These are phyloP conservation scores for Notocelia uddmanniana DNA, from an alignment of 2,888 invertebrate species.

Conservation along the genomic window DNA sequence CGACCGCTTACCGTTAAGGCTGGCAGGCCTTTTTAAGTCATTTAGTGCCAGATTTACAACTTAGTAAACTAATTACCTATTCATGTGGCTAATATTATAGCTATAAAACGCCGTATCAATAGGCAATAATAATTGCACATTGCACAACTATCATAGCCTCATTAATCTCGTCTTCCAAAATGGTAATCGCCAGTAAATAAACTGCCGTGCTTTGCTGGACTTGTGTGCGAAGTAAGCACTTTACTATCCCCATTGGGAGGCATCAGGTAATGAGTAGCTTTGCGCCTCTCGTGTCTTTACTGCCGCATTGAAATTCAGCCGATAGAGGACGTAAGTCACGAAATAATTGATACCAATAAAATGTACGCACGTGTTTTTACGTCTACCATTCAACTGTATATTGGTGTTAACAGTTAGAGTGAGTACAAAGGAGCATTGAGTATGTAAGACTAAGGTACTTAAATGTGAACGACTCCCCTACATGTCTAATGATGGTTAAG, in stretches of 20 bases:
- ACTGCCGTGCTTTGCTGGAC: neutral
- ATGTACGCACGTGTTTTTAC: constrained; percentile 11
- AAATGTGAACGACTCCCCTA: too few relatives aligned
- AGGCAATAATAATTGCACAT: neutral
- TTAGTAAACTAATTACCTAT: constrained; percentile 3
- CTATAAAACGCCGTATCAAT: neutral
- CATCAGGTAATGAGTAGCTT: constrained; percentile 24
- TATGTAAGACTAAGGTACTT: neutral
- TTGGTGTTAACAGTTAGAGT: neutral
- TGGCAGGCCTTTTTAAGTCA: constrained; percentile 9
- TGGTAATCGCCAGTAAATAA: neutral
- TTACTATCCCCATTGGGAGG: neutral
- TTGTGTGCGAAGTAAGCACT: constrained; percentile 1
- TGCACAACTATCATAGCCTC: neutral
- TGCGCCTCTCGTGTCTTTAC: constrained; percentile 29
- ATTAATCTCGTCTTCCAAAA: neutral
- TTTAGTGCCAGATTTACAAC: constrained; percentile 2
- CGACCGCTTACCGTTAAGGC: constrained; percentile 7
- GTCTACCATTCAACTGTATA: neutral
- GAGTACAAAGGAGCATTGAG: neutral
- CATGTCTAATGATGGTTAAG: too few relatives aligned
- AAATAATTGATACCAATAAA: constrained; percentile 25
- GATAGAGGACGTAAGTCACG: constrained; percentile 15
- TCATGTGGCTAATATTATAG: constrained; percentile 1
- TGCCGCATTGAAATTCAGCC: constrained; percentile 25